Conservation (phyloP, 2,797 vertebrate species). For the Crenichthys baileyi region DNA sequence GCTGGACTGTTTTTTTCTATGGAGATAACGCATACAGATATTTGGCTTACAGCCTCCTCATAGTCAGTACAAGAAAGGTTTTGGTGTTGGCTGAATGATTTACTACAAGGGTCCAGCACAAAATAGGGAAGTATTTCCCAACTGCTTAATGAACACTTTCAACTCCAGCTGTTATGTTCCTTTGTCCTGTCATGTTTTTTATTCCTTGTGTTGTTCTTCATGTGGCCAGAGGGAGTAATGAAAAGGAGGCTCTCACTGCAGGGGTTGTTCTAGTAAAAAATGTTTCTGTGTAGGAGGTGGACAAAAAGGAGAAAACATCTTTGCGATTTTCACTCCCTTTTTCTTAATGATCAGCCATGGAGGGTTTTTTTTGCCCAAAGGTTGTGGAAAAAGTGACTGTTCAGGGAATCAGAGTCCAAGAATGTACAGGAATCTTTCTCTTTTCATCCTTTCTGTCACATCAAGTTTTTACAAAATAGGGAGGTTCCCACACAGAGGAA, state of each 20-base stretch:
- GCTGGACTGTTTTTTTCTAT: constrained; percentile 69
- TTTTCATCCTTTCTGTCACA: constrained; percentile 37
- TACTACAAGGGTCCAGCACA: constrained; percentile 1
- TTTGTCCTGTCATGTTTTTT: constrained; percentile 23
- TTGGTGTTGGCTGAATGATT: constrained; percentile 44
- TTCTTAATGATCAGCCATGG: constrained; percentile 33
- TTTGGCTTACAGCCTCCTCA: constrained; percentile 48
- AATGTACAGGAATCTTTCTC: constrained; percentile 28
- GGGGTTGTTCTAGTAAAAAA: constrained; percentile 29
- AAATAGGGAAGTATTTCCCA: constrained; percentile 16
- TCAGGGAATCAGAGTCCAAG: constrained; percentile 25
- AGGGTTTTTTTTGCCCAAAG: constrained; percentile 39
- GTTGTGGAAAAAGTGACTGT: constrained; percentile 26
- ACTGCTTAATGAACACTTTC: constrained; percentile 22
- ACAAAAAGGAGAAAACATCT: constrained; percentile 33
- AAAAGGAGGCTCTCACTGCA: constrained; percentile 51
- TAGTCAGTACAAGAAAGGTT: constrained; percentile 34
- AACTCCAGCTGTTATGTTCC: constrained; percentile 16
- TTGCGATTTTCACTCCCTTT: constrained; percentile 37
- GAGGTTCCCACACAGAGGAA: constrained; percentile 13
- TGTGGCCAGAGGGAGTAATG: constrained; percentile 38
- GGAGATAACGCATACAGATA: constrained; percentile 65
- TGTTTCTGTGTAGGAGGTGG: constrained; percentile 22
- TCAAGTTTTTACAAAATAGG: not conserved
- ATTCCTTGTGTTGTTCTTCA: constrained; percentile 42